phyloP scores from a whole-genome alignment of 1,140 invertebrate species.

The Drosophila saltans region DNA sequence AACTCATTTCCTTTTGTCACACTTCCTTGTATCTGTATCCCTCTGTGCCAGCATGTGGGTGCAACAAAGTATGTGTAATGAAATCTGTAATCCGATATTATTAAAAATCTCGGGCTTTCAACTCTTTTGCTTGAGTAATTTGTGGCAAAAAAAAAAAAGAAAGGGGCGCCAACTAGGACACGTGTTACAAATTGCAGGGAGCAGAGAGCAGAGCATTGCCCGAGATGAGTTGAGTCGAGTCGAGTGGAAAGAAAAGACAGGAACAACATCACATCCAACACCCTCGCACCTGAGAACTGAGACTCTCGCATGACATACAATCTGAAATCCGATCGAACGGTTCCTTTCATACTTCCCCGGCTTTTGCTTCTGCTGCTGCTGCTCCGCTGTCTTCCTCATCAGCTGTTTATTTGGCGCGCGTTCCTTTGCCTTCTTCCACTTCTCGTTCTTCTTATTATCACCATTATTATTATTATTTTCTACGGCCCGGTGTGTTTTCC shows the following conservation, averaged over 20 bases:
- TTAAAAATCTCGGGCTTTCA: conserved; percentile 38
- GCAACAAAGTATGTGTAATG: background rate
- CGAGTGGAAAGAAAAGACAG: background rate
- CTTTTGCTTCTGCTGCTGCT: conserved; percentile 3
- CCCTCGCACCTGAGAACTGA: conserved; percentile 68
- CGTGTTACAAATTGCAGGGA: conserved; percentile 66
- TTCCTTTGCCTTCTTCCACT: background rate
- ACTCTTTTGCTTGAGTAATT: conserved; percentile 50
- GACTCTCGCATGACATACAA: conserved; percentile 9
- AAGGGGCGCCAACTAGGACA: conserved; percentile 72
- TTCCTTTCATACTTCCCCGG: conserved; percentile 23
- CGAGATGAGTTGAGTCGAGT: no score
- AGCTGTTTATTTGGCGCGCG: conserved; percentile 66
- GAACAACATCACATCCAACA: conserved; percentile 56
- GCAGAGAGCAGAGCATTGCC: background rate
- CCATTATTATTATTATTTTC: conserved; percentile 76
- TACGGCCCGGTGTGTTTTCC: conserved; percentile 77
- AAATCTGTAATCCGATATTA: conserved; percentile 29
- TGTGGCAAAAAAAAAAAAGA: conserved; percentile 14
- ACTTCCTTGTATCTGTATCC: background rate
- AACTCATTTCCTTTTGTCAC: conserved; percentile 10
- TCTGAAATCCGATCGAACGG: conserved; percentile 60
- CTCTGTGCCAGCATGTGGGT: background rate
- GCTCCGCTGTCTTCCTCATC: conserved; percentile 33
- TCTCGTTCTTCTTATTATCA: conserved; percentile 35